phyloP scores from a whole-genome alignment of 2,888 invertebrate genomes.

The Nomada fabriciana region DNA sequence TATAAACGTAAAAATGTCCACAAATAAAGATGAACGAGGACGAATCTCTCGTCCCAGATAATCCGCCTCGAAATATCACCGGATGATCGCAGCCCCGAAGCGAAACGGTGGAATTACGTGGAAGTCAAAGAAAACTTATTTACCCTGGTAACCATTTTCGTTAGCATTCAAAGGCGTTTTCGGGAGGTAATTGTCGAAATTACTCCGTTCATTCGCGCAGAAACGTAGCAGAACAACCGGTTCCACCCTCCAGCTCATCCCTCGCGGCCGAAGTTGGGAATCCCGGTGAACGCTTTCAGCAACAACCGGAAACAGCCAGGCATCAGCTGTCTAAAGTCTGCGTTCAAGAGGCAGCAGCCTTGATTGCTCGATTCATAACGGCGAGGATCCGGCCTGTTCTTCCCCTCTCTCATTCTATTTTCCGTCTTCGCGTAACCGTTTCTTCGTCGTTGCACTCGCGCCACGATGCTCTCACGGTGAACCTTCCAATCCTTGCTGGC shows the following conservation, averaged over 20 bases:
- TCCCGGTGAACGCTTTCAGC: constrained; percentile 50
- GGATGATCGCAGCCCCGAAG: constrained; percentile 34
- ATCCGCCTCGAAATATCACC: not conserved
- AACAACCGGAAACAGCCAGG: constrained; percentile 64
- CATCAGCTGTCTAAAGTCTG: constrained; percentile 67
- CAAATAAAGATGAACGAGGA: not conserved
- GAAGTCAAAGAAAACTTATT: constrained; percentile 30
- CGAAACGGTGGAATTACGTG: constrained; percentile 10
- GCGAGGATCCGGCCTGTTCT: constrained; percentile 50
- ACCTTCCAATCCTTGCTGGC: constrained; percentile 38
- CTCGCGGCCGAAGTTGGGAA: constrained; percentile 35
- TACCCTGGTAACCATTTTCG: constrained; percentile 40
- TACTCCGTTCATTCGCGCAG: constrained; percentile 33
- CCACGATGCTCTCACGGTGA: constrained; percentile 18
- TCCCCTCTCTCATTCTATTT: constrained; percentile 23
- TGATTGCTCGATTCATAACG: constrained; percentile 75
- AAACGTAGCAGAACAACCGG: constrained; percentile 16
- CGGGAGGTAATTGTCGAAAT: constrained; percentile 47
- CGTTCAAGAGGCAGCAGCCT: constrained; percentile 49
- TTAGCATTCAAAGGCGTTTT: constrained; percentile 34
- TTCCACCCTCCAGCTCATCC: not conserved
- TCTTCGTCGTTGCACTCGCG: constrained; percentile 29
- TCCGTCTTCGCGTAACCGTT: constrained; percentile 10
- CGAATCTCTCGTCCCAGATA: too few species aligned
- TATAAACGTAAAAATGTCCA: not conserved